A percentile compares a stretch with the other conserved stretches of the same genome.
Conservation (phyloP, 1,140 invertebrate genomes). For the Drosophila sechellia region DNA sequence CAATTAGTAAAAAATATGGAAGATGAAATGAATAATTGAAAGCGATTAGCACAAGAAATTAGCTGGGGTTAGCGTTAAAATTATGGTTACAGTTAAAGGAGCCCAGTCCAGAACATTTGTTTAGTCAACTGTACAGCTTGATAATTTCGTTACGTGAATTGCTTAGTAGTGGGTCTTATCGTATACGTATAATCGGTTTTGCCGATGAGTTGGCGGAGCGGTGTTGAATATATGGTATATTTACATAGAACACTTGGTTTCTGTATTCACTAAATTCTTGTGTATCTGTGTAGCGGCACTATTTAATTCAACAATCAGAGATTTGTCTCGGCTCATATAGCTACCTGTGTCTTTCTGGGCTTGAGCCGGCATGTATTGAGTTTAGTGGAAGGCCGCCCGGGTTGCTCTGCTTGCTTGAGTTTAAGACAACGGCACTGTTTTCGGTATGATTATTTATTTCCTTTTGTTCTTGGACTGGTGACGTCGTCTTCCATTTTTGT, state of each 20-base stretch:
- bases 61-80: slow-evolving; percentile 20
- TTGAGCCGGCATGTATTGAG: slow-evolving; percentile 53
- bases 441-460: slow-evolving; percentile 13
- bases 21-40: background rate
- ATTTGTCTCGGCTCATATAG: slow-evolving; percentile 43
- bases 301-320: slow-evolving; percentile 52
- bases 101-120: slow-evolving; percentile 60
- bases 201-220: slow-evolving; percentile 13
- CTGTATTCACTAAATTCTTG: slow-evolving; percentile 37
- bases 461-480: slow-evolving; percentile 21
- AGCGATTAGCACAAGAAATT: slow-evolving; percentile 7
- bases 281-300: slow-evolving; percentile 74
- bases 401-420: slow-evolving; percentile 32
- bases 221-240: slow-evolving; percentile 16
- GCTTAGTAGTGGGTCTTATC: slow-evolving; percentile 52
- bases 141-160: slow-evolving; percentile 52
- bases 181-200: slow-evolving; percentile 57
- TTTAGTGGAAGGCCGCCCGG: slow-evolving; percentile 62
- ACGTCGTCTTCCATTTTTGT: slow-evolving; percentile 62
- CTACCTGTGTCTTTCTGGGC: slow-evolving; percentile 69
- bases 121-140: slow-evolving; percentile 72
- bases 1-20: slow-evolving; percentile 5
- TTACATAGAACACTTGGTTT: slow-evolving; percentile 50
- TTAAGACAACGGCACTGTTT: background rate
- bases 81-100: slow-evolving; percentile 29